phyloP scores from a whole-genome alignment of 64 coral and sea anemone species.

The Actinia equina region DNA sequence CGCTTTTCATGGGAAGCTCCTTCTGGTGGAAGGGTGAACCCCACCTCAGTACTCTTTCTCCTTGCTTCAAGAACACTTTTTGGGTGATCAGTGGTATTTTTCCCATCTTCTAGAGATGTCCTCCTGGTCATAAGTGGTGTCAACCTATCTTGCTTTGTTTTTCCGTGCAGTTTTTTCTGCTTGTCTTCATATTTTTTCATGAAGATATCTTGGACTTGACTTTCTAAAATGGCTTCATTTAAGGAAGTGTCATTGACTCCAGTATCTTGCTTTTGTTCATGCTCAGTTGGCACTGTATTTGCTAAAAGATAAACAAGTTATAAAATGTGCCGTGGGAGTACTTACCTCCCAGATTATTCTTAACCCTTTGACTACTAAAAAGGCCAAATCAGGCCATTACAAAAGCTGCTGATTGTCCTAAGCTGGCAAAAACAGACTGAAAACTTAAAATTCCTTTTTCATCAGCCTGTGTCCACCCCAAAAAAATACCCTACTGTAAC shows the following conservation, averaged over 20 bases:
- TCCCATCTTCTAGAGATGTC: background rate
- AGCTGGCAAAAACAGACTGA: too few species aligned
- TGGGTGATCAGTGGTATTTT: background rate
- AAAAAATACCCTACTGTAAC: too few species aligned
- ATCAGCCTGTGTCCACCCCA: too few species aligned
- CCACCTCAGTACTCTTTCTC: background rate
- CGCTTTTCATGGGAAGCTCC: background rate
- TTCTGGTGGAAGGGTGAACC: background rate
- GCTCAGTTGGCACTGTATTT: background rate
- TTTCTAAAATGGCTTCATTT: background rate
- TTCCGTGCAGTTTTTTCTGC: background rate
- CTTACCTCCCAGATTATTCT: too few species aligned
- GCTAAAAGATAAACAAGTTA: background rate
- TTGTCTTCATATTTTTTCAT: constrained; percentile 3
- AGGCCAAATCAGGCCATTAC: too few species aligned
- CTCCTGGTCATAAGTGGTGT: background rate
- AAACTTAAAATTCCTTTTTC: too few species aligned
- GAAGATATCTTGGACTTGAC: constrained; percentile 1
- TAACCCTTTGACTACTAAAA: too few species aligned
- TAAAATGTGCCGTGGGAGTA: background rate
- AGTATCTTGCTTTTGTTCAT: background rate
- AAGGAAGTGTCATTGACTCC: background rate
- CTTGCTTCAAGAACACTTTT: background rate
- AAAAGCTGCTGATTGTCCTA: too few species aligned
- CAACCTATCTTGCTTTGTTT: background rate